Evolutionary conservation across 2,888 invertebrate genomes (phyloP), one percentile per base, ranked within the genome.

Genomic region (Eudasyphora cyanicolor): DNA sequence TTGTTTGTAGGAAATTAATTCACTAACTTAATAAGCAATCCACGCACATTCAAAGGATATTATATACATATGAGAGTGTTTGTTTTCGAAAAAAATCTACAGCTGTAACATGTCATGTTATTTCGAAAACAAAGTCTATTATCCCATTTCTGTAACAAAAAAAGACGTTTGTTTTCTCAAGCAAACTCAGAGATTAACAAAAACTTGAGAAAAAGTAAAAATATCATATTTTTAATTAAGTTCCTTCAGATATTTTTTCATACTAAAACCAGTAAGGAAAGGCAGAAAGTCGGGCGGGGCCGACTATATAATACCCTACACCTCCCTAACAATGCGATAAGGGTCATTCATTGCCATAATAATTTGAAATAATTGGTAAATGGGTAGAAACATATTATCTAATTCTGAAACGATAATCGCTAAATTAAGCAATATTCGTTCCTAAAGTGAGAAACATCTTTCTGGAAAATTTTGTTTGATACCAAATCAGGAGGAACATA

Each of bases 101-200:
- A 42, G n/a, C 14, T 73, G 57, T 73, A 42, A 54, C 51, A 45
- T 81, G 64, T 57, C 67, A 81, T 64, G 38, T 75, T 70, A 21
- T 27, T n/a, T 35, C 38, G n/a, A 79, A 69, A 62, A 70, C 60
- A 75, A 77, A 73, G 69, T 70, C 74, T 69, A 27, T 64, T 60
- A 32, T 35, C 29, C 42, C 29, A 67, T 29, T 75, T 49, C 21
- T 17, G 2, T 24, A 57, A 27, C 57, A 17, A 38, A 38, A 17
- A 62, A 67, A 80, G 60, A 29, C 45, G 32, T 32, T 60, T 45
- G 45, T 45, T 45, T 12, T 12, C 45, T 3, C n/a, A 45, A 45
- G n/a, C 45, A 45, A n/a, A 45, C 45, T n/a, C n/a, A n/a, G n/a
- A 45, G 32, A 32, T 32, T 32, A 32, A 32, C 32, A 38, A 38